Evolutionary conservation across 2,888 invertebrate genomes (phyloP).

Genomic region (Argyresthia albistria): DNA sequence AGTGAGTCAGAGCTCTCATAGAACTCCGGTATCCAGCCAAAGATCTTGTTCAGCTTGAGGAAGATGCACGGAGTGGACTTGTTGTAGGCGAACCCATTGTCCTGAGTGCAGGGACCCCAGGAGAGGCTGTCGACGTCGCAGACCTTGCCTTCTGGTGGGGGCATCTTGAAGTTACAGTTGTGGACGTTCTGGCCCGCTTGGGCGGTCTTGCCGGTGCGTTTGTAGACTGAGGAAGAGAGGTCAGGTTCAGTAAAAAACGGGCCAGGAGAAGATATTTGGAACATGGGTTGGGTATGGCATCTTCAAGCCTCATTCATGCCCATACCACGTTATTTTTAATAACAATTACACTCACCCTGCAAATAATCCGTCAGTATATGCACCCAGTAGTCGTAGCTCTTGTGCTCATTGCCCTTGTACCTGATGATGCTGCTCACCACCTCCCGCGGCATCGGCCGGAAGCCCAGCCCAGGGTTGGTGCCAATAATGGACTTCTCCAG

Average conservation of each 20-base stretch:
- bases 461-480: slow-evolving; percentile 96
- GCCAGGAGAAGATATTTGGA: no score
- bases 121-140: slow-evolving; percentile 89
- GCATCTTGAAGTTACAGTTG: slow-evolving; percentile 82
- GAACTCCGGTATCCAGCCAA: slow-evolving; percentile 88
- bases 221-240: slow-evolving; percentile 74
- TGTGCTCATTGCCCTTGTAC: slow-evolving; percentile 87
- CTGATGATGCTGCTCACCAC: slow-evolving; percentile 96
- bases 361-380: slow-evolving; percentile 82
- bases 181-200: slow-evolving; percentile 83
- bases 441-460: slow-evolving; percentile 90
- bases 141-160: slow-evolving; percentile 81
- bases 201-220: slow-evolving; percentile 79
- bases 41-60: slow-evolving; percentile 96
- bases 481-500: slow-evolving; percentile 91
- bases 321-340: not conserved
- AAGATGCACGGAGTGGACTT: slow-evolving; percentile 95
- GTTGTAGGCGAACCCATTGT: slow-evolving; percentile 91
- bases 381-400: slow-evolving; percentile 86
- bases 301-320: no score
- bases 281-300: no score
- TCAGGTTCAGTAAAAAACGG: not conserved
- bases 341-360: slow-evolving; percentile 72
- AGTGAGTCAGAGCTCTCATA: slow-evolving; percentile 80
- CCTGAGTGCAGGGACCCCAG: slow-evolving; percentile 86